Evolutionary conservation across 2,797 vertebrate species (phyloP).

Genomic region (Selene dorsalis): DNA sequence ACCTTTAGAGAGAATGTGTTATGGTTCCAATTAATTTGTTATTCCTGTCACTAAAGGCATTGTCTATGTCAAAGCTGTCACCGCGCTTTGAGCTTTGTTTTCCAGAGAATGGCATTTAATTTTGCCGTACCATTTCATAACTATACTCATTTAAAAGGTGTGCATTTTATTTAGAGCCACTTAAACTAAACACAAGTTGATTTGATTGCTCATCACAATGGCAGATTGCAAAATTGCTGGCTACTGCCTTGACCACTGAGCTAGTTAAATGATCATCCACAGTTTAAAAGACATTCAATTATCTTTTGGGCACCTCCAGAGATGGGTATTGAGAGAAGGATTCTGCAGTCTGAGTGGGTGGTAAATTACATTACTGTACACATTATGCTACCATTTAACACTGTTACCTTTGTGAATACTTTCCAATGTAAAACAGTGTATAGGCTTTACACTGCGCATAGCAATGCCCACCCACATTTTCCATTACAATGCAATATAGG

Average conservation of each 20-base stretch:
- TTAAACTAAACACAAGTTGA: slow-evolving; percentile 82
- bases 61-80: slow-evolving; percentile 98
- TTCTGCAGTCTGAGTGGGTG: slow-evolving; percentile 64
- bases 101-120: slow-evolving; percentile 87
- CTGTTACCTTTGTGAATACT: slow-evolving; percentile 69
- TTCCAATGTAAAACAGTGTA: slow-evolving; percentile 47
- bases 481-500: slow-evolving; percentile 10
- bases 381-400: slow-evolving; percentile 79
- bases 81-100: slow-evolving; percentile 88
- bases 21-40: slow-evolving; percentile 99
- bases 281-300: slow-evolving; percentile 84
- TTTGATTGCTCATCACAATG: slow-evolving; percentile 86
- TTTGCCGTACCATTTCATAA: slow-evolving; percentile 89
- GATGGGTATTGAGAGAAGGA: slow-evolving; percentile 58
- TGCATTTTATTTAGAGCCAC: slow-evolving; percentile 79
- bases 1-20: slow-evolving; percentile 99
- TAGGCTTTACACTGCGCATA: not conserved
- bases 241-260: slow-evolving; percentile 76
- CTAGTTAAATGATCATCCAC: slow-evolving; percentile 81
- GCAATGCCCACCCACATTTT: not conserved
- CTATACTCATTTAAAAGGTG: slow-evolving; percentile 80
- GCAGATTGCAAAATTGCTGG: slow-evolving; percentile 80
- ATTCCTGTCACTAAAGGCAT: slow-evolving; percentile 99
- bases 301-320: slow-evolving; percentile 66
- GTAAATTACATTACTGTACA: slow-evolving; percentile 79